These are phyloP conservation scores for Picathartes gymnocephalus DNA, from an alignment of 2,113 vertebrate species.

Conservation along the genomic window DNA sequence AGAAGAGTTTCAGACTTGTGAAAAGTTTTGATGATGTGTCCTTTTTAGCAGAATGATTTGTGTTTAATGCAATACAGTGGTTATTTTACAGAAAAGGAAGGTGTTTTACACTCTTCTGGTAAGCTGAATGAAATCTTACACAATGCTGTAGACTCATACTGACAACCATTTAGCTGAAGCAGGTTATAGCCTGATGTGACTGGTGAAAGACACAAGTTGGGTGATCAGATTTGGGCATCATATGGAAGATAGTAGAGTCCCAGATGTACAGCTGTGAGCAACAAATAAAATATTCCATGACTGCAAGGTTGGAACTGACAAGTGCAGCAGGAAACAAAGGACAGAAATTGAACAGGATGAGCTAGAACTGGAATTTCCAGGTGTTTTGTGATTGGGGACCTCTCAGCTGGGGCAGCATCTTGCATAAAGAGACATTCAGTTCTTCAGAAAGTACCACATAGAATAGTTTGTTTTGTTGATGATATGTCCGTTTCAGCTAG, in stretches of 20 bases:
- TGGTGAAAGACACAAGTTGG: background rate
- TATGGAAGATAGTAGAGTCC: background rate
- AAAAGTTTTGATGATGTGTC: background rate
- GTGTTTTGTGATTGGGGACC: background rate
- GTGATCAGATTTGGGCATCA: background rate
- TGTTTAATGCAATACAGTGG: background rate
- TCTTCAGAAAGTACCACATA: background rate
- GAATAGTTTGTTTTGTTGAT: background rate
- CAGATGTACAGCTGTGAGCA: background rate
- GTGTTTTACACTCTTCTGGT: background rate
- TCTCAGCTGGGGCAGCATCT: fast-evolving
- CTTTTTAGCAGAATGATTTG: background rate
- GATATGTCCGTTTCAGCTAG: background rate
- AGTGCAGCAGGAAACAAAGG: background rate
- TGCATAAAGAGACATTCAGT: fast-evolving
- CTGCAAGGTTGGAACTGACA: background rate
- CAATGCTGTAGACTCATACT: background rate
- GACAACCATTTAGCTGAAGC: background rate
- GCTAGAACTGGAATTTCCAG: background rate
- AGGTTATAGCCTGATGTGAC: background rate
- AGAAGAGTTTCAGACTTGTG: background rate
- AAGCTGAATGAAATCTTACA: background rate
- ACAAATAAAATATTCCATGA: background rate
- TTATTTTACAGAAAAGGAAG: background rate
- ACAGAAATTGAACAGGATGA: background rate